These are phyloP conservation scores for Geopemphigus sp. DNA, from an alignment of 1,140 invertebrate genomes.

Conservation along the genomic window DNA sequence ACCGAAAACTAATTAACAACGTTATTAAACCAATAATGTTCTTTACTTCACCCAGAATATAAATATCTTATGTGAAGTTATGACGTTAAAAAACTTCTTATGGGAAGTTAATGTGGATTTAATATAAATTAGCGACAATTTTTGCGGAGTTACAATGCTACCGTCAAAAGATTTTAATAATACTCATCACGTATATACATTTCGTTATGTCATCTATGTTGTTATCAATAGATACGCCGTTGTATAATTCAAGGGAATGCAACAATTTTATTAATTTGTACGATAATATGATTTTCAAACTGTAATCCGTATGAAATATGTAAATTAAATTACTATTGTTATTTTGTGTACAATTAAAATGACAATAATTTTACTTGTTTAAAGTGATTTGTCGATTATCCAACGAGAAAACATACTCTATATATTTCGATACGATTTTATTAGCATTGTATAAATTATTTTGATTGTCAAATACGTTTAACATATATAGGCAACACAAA, in stretches of 20 bases:
- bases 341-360: background rate
- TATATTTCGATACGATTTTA: background rate
- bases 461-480: background rate
- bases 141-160: background rate
- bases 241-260: conserved; percentile 23
- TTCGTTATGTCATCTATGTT: background rate
- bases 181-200: background rate
- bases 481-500: background rate
- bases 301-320: background rate
- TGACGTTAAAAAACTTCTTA: too few species aligned
- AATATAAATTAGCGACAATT: too few species aligned
- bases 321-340: background rate
- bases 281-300: conserved; percentile 13
- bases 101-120: too few species aligned
- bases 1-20: background rate
- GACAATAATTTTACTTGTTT: background rate
- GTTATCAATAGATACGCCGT: background rate
- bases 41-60: background rate
- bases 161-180: background rate
- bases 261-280: background rate
- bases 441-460: background rate
- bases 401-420: background rate
- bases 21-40: background rate
- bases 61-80: too few species aligned
- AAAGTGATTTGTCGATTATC: background rate